A percentile compares a stretch with the other conserved stretches of the same genome.
phyloP scores from a whole-genome alignment of 1,140 invertebrate genomes.

The Neocloeon triangulifer region DNA sequence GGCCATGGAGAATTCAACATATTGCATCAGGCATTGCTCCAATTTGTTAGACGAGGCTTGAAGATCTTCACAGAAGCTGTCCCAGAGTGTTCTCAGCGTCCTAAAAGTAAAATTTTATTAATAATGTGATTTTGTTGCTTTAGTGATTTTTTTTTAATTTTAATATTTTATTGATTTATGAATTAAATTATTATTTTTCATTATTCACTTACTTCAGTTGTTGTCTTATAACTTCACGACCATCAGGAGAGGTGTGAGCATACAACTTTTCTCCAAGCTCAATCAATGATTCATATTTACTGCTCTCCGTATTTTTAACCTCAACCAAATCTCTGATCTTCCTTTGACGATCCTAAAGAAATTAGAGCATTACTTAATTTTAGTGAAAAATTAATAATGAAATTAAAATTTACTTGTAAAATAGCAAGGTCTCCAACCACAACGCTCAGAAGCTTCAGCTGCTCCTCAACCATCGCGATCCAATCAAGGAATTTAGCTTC shows the following conservation, averaged over 20 bases:
- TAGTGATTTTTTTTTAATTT: neutral
- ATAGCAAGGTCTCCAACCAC: slow-evolving; percentile 68
- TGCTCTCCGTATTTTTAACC: slow-evolving; percentile 51
- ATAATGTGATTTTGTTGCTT: neutral
- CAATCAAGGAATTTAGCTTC: slow-evolving; percentile 52
- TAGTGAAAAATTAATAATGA: too few relatives aligned
- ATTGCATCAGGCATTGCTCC: slow-evolving; percentile 71
- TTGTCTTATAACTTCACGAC: slow-evolving; percentile 73
- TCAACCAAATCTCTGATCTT: slow-evolving; percentile 63
- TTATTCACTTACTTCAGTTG: slow-evolving; percentile 33
- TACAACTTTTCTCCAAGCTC: slow-evolving; percentile 83
- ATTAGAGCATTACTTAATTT: slow-evolving; percentile 2
- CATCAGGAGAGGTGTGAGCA: slow-evolving; percentile 77
- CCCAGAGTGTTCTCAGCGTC: slow-evolving; percentile 63
- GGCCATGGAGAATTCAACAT: slow-evolving; percentile 65
- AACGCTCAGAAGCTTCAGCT: slow-evolving; percentile 54
- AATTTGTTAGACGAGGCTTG: slow-evolving; percentile 54
- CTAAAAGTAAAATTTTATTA: slow-evolving; percentile 19
- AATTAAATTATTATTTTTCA: neutral
- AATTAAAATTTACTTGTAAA: slow-evolving; percentile 32
- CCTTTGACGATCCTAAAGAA: slow-evolving; percentile 52
- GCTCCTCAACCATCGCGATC: slow-evolving; percentile 41
- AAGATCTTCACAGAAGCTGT: slow-evolving; percentile 61
- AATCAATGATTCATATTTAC: slow-evolving; percentile 63
- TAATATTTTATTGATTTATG: slow-evolving; percentile 1